Evolutionary conservation across 2,113 vertebrate species (phyloP).

Genomic region (Alligator sinensis): DNA sequence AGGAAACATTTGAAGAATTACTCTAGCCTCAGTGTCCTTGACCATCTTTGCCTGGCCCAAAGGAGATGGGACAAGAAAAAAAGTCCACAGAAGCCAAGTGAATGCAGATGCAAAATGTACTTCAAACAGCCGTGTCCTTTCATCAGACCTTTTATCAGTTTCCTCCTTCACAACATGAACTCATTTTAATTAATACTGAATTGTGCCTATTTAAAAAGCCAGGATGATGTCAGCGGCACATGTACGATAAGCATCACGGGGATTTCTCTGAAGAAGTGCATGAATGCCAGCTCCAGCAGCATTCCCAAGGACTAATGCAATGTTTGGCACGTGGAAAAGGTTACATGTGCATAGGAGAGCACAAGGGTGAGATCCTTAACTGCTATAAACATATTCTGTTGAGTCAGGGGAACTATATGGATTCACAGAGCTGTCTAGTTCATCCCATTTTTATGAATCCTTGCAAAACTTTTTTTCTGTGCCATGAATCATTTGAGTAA

Average conservation of each 20-base stretch:
- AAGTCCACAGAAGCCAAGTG: not conserved
- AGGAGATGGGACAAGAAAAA: constrained; percentile 28
- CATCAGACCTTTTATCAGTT: constrained; percentile 44
- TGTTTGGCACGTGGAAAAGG: rapidly evolving
- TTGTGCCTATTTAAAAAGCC: constrained; percentile 22
- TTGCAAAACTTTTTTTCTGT: not conserved
- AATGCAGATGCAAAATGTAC: constrained; percentile 42
- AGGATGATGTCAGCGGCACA: not conserved
- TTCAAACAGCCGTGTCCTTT: constrained; percentile 55
- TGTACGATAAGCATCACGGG: not conserved
- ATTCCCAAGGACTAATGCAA: not conserved
- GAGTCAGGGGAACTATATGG: not conserved
- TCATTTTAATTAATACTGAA: constrained; percentile 31
- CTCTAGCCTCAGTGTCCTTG: constrained; percentile 20
- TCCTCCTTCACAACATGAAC: not conserved
- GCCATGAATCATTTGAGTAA: not conserved
- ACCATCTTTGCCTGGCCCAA: constrained; percentile 11
- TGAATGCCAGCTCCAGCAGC: not conserved
- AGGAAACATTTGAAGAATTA: not conserved
- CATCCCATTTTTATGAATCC: not conserved
- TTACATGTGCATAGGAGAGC: not conserved
- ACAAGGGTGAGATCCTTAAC: not conserved
- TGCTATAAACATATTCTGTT: not conserved
- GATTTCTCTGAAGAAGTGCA: constrained; percentile 25
- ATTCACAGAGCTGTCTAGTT: not conserved